A percentile compares a stretch with the other conserved stretches of the same genome.
Evolutionary conservation across 1,140 invertebrate species (phyloP).

Genomic region (Brachionus paranguensis): DNA sequence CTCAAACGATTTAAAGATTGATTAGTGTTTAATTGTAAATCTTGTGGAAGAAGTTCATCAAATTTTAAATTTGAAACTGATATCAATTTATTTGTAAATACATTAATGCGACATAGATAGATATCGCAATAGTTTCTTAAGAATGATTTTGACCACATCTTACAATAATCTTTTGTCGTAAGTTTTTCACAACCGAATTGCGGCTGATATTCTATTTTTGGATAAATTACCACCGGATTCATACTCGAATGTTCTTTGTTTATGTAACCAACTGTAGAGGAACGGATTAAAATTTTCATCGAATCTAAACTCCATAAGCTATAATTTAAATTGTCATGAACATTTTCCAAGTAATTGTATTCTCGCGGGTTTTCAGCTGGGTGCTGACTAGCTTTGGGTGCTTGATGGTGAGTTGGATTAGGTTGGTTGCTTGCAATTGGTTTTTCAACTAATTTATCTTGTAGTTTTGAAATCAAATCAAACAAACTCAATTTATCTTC

Average conservation of each 20-base stretch:
- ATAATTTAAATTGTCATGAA: conserved; percentile 29
- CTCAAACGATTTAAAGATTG: conserved; percentile 14
- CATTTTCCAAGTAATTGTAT: background rate
- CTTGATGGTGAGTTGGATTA: background rate
- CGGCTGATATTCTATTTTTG: conserved; percentile 31
- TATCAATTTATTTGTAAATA: conserved; percentile 16
- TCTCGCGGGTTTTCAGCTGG: conserved; percentile 5
- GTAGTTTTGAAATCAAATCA: conserved; percentile 30
- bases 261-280: conserved; percentile 9
- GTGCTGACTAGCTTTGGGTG: background rate
- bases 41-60: background rate
- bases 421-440: background rate
- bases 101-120: conserved; percentile 13
- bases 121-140: conserved; percentile 19
- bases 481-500: conserved; percentile 30
- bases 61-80: background rate
- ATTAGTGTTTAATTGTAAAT: conserved; percentile 15
- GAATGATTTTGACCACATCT: conserved; percentile 31
- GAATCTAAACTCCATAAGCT: background rate
- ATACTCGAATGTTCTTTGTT: conserved; percentile 32
- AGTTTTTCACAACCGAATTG: conserved; percentile 28
- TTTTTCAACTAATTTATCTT: background rate
- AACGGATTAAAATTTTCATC: background rate
- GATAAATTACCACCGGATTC: background rate
- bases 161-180: conserved; percentile 10